Percentiles rank a stretch among this genome's conserved stretches.
phyloP scores from a whole-genome alignment of 2,797 vertebrate species.

The Borostomias antarcticus region DNA sequence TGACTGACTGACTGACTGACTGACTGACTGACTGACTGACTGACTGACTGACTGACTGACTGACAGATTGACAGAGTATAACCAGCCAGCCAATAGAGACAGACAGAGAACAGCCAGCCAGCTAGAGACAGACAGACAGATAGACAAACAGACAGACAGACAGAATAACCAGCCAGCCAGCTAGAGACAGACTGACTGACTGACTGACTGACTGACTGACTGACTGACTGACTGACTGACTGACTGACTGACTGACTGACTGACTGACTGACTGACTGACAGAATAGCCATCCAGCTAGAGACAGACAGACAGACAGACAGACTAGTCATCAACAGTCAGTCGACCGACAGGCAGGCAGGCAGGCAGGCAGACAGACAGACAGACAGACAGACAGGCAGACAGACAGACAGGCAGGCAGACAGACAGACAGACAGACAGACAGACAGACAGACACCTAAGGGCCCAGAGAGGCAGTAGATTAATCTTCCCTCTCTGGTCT shows the following conservation, averaged over 20 bases:
- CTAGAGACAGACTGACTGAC: not conserved
- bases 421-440: not conserved
- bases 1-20: too few species aligned
- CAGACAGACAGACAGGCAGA: not conserved
- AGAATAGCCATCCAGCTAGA: too few species aligned
- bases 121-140: not conserved
- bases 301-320: not conserved
- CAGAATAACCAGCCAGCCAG: too few species aligned
- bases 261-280: not conserved
- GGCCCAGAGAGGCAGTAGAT: slow-evolving; percentile 2
- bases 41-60: too few species aligned
- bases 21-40: too few species aligned
- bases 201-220: not conserved
- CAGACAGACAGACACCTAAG: not conserved
- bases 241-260: too few species aligned
- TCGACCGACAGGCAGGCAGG: not conserved
- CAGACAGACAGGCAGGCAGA: not conserved
- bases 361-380: not conserved
- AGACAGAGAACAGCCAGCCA: not conserved
- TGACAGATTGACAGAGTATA: too few species aligned
- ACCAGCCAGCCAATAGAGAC: too few species aligned
- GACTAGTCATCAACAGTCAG: not conserved
- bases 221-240: not conserved
- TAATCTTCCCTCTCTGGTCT: slow-evolving; percentile 12
- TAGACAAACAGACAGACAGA: not conserved